phyloP scores from a whole-genome alignment of 2,797 vertebrate genomes.

The Vultur gryphus region DNA sequence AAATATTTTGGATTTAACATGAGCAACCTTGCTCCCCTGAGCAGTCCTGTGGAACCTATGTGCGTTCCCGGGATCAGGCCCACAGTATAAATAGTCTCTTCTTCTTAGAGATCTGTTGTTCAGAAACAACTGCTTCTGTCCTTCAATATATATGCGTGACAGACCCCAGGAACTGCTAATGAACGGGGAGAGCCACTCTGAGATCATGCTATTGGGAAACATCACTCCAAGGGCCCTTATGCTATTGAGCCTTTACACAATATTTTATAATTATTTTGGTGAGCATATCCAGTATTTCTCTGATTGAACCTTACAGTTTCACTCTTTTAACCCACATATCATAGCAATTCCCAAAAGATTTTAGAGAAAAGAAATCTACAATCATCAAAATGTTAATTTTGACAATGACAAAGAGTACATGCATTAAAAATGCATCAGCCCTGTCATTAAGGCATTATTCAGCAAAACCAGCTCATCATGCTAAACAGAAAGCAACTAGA shows the following conservation, averaged over 20 bases:
- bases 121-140: background rate
- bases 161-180: background rate
- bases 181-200: background rate
- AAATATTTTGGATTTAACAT: background rate
- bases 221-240: background rate
- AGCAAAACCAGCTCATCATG: conserved; percentile 45
- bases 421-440: conserved; percentile 50
- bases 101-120: background rate
- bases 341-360: conserved; percentile 4
- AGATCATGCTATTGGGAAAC: background rate
- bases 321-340: background rate
- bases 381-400: conserved; percentile 59
- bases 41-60: accelerated
- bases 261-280: background rate
- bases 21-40: background rate
- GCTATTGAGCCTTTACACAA: background rate
- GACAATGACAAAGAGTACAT: conserved; percentile 42
- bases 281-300: background rate
- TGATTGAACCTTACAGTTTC: background rate
- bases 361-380: conserved; percentile 15
- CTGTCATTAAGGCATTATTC: conserved; percentile 52
- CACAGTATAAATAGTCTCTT: background rate
- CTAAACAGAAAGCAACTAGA: conserved; percentile 21
- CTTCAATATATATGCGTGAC: background rate
- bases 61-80: background rate